A percentile compares a stretch with the other conserved stretches of the same genome.
Evolutionary conservation across 2,113 vertebrate genomes (phyloP).

Genomic region (Dermatemys mawii): DNA sequence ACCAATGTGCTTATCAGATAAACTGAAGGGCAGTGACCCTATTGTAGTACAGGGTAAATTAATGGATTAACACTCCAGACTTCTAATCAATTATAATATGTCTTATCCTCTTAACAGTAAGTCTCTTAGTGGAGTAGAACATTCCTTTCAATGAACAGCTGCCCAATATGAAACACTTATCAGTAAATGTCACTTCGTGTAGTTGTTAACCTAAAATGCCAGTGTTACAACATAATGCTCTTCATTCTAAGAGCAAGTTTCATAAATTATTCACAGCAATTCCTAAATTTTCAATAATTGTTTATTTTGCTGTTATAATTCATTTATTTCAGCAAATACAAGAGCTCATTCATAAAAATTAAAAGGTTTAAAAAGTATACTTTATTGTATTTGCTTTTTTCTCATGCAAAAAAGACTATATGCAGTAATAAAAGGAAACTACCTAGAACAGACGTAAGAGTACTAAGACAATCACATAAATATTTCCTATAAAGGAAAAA

Average conservation of each 20-base stretch:
- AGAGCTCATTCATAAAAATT: neutral
- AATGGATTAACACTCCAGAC: constrained; percentile 45
- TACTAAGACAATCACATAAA: neutral
- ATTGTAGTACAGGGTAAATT: neutral
- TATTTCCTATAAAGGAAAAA: neutral
- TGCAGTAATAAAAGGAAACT: neutral
- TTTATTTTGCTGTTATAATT: constrained; percentile 22
- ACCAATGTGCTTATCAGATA: neutral
- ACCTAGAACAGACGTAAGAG: neutral
- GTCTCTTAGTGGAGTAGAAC: neutral
- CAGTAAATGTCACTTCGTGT: neutral
- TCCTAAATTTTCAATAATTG: neutral
- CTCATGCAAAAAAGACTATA: constrained; percentile 7
- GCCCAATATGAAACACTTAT: neutral
- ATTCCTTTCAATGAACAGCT: neutral
- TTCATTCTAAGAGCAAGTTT: neutral
- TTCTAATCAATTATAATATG: constrained; percentile 12
- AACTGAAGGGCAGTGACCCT: constrained; percentile 31
- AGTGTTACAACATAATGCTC: neutral
- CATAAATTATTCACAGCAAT: constrained; percentile 14
- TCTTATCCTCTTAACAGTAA: constrained; percentile 23
- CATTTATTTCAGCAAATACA: neutral
- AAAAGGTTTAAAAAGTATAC: neutral
- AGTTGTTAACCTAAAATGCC: neutral
- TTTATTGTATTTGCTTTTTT: constrained; percentile 10